Evolutionary conservation across 2,797 vertebrate species (phyloP), one percentile per base, ranked within the genome.

Genomic region (Chaetophractus vellerosus): DNA sequence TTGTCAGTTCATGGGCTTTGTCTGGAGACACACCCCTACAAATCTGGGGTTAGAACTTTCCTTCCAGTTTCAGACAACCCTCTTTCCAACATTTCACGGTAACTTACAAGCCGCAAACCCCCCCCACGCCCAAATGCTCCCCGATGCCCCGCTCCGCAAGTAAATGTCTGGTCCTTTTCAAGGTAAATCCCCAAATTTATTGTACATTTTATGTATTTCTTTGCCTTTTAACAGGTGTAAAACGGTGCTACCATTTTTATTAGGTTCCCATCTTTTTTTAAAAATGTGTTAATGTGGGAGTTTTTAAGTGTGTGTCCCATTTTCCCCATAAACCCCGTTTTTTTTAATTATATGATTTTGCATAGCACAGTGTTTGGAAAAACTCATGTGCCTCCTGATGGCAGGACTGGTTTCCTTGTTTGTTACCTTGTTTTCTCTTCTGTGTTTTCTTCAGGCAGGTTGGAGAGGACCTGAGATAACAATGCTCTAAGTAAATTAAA

Each of bases 361-460:
- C 55, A 15, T 0, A 9, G n/a, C 21, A 0, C 6, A 0, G 0
- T 16, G 45, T 3, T 33, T 45, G 5, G 7, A 33, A 15, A 57
- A 9, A 41, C 14, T 1, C 1, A 0, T 15, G 5, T 0, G 6
- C 16, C 2, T 0, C 41, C 33, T 9, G 1, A 1, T 4, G 1
- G 33, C 55, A 26, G 33, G 41, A 26, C 10, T 0, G 31, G 4
- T 24, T 61, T 36, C 11, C 31, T 31, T 7, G 6, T 7, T 52
- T 14, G 48, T 16, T n/a, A 3, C 0, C 4, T 61, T 26, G 8
- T 26, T 33, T 18, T 61, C 4, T 61, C 21, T 15, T 9, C 18
- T 19, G 48, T 14, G 7, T 78, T 76, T 48, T 11, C 68, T 24
- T 18, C 7, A 11, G 31, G 72, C 24, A 19, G 4, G 21, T 26